These are phyloP conservation scores for Ondatra zibethicus DNA, from an alignment of 2,113 vertebrate genomes.

Conservation along the genomic window DNA sequence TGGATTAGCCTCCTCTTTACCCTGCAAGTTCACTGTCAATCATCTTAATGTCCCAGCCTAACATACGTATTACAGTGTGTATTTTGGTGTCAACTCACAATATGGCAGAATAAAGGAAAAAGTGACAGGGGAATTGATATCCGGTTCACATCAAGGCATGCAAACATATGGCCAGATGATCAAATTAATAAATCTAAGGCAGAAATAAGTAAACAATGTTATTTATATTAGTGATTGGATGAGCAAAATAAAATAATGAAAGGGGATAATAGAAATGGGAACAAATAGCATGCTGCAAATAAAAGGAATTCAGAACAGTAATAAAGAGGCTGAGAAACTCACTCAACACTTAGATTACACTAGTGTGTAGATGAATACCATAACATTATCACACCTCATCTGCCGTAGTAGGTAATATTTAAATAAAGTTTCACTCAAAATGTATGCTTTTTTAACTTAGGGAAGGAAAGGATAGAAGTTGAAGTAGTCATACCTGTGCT, in stretches of 20 bases:
- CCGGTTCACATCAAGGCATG: constrained; percentile 42
- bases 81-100: constrained; percentile 70
- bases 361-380: background rate
- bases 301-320: background rate
- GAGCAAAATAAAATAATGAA: background rate
- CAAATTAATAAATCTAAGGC: constrained; percentile 42
- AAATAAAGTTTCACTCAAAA: background rate
- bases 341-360: background rate
- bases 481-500: background rate
- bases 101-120: constrained; percentile 62
- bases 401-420: background rate
- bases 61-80: constrained; percentile 51
- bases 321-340: background rate
- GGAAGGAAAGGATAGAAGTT: background rate
- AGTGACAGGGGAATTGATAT: constrained; percentile 61
- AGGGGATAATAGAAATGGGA: background rate
- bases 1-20: constrained; percentile 73
- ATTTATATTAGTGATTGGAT: constrained; percentile 31
- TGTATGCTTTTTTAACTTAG: background rate
- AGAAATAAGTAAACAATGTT: constrained; percentile 6
- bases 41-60: constrained; percentile 58
- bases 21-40: constrained; percentile 75
- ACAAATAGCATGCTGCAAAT: background rate
- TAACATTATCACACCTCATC: constrained; percentile 29
- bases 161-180: constrained; percentile 46